Percentiles rank a stretch among this genome's conserved stretches.
phyloP scores from a whole-genome alignment of 2,888 invertebrate species.

The Argyra leucocephala region DNA sequence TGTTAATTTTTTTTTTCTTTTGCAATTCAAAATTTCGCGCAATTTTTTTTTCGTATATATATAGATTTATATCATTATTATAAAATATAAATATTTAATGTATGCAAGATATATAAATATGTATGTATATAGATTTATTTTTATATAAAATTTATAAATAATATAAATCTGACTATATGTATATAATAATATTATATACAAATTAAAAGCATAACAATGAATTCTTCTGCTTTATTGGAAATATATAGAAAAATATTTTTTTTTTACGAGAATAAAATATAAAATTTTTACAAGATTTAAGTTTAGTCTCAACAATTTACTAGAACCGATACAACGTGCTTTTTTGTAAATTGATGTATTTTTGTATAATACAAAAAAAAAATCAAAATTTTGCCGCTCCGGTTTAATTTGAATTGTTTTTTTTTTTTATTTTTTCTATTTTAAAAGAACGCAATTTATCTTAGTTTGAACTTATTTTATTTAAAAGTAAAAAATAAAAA shows the following conservation, averaged over 20 bases:
- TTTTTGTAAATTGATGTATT: constrained; percentile 19
- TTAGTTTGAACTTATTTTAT: no score
- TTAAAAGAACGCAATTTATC: constrained; percentile 12
- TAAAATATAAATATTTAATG: neutral
- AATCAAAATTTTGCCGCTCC: constrained; percentile 12
- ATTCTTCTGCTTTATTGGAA: no score
- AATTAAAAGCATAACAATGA: no score
- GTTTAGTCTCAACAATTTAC: constrained; percentile 9
- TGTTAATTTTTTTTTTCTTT: neutral
- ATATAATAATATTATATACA: no score
- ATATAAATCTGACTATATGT: no score
- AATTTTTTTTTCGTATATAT: neutral
- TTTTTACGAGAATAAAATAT: constrained; percentile 5
- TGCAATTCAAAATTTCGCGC: neutral
- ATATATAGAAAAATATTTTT: no score
- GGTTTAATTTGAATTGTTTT: constrained; percentile 12
- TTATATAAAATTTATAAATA: no score
- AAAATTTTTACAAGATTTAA: constrained; percentile 5
- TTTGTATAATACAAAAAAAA: neutral
- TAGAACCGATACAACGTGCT: constrained; percentile 22
- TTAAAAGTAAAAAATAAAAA: no score
- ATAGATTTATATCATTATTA: neutral
- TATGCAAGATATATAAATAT: no score
- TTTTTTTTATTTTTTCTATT: constrained; percentile 3
- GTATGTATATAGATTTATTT: no score